Percentiles rank a stretch among this genome's conserved stretches.
Conservation (phyloP, 2,797 vertebrate species). For the Rhincodon typus region DNA sequence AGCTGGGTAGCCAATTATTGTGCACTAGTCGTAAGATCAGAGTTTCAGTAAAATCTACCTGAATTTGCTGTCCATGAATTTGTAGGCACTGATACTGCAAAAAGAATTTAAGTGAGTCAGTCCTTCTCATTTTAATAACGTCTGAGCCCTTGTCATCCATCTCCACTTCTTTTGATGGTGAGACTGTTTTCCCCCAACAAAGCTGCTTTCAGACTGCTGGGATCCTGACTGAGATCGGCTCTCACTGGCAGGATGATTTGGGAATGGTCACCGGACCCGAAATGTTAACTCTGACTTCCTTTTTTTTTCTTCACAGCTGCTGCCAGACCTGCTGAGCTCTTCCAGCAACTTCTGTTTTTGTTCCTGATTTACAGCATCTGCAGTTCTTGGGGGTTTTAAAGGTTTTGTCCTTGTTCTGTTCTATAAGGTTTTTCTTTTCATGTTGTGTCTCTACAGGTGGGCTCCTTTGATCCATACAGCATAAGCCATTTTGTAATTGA, state of each 20-base stretch:
- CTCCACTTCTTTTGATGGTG: background rate
- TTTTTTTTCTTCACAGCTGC: no score
- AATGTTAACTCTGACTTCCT: no score
- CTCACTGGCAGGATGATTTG: background rate
- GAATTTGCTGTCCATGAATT: background rate
- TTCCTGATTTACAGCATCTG: no score
- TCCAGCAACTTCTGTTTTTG: no score
- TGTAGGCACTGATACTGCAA: background rate
- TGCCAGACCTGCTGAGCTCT: no score
- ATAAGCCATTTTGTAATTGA: no score
- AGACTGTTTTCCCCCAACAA: background rate
- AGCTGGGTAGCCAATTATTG: background rate
- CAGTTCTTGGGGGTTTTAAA: no score
- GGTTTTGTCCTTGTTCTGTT: background rate
- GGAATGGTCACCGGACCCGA: no score
- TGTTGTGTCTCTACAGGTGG: conserved; percentile 64
- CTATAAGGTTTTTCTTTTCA: background rate
- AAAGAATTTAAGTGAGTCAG: background rate
- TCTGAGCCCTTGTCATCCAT: background rate
- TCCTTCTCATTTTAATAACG: background rate
- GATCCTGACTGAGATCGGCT: background rate
- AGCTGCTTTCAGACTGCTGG: background rate
- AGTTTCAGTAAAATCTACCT: background rate
- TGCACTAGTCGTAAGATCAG: background rate
- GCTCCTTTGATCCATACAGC: conserved; percentile 95